These are phyloP conservation scores for Eumacrocentrus americanus DNA, from an alignment of 2,888 invertebrate genomes.

Conservation along the genomic window DNA sequence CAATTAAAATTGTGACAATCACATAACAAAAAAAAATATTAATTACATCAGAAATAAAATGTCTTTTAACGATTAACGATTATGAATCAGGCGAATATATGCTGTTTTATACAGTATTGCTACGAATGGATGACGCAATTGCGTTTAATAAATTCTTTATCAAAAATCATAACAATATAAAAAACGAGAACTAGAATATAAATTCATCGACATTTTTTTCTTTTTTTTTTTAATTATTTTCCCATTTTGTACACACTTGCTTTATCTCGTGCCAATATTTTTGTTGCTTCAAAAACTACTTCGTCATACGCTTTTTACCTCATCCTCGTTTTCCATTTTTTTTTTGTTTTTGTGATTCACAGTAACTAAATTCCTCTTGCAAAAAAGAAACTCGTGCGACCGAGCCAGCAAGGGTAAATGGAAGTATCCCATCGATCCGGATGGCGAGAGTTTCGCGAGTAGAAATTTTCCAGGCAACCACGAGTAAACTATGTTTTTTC, in stretches of 20 bases:
- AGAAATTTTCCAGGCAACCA: too few species aligned
- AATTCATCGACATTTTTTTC: background rate
- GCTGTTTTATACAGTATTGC: conserved; percentile 25
- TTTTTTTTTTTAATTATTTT: background rate
- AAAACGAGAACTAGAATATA: background rate
- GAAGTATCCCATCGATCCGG: background rate
- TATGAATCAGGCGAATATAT: too few species aligned
- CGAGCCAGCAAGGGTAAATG: background rate
- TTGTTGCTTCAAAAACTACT: background rate
- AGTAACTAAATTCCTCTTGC: background rate
- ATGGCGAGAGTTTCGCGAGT: background rate
- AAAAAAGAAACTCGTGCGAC: background rate
- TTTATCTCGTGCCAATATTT: background rate
- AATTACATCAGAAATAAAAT: too few species aligned
- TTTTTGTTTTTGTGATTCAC: background rate
- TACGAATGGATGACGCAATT: conserved; percentile 27
- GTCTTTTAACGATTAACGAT: background rate
- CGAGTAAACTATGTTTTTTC: background rate
- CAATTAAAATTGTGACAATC: background rate
- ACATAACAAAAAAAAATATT: background rate
- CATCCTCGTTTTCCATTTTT: background rate
- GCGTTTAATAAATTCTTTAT: background rate
- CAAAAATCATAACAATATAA: background rate
- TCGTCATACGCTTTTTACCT: background rate
- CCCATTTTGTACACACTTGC: background rate